These are phyloP conservation scores for Lepus americanus DNA, from an alignment of 2,113 vertebrate species.

Conservation along the genomic window DNA sequence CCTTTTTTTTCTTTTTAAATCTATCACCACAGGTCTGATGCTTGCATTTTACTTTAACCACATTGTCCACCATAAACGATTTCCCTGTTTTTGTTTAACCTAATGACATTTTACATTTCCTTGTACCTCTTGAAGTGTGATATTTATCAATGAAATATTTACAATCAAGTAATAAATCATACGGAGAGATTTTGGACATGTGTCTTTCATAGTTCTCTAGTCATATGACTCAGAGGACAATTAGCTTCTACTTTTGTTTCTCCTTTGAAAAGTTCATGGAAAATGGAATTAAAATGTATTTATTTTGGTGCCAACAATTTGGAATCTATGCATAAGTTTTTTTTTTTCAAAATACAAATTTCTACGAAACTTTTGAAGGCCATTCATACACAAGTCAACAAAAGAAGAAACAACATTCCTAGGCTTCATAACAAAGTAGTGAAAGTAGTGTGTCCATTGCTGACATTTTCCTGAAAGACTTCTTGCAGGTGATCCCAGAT, in stretches of 20 bases:
- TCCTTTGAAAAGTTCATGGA: too few species aligned
- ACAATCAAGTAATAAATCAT: not conserved
- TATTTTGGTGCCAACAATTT: too few species aligned
- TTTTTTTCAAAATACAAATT: too few species aligned
- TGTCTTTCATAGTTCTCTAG: not conserved
- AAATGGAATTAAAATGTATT: too few species aligned
- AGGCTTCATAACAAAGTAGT: not conserved
- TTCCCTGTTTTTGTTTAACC: not conserved
- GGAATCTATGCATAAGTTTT: too few species aligned
- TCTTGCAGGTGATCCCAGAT: not conserved
- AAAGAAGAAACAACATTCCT: not conserved
- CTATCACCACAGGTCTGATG: not conserved
- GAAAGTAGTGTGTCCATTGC: not conserved
- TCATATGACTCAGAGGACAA: not conserved
- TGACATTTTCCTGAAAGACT: not conserved
- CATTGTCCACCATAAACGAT: not conserved
- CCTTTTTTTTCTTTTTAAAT: not conserved
- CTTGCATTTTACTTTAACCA: not conserved
- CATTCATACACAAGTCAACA: not conserved
- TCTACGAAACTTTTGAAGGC: too few species aligned
- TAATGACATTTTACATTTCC: not conserved
- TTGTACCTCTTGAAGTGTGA: not conserved
- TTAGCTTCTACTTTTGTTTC: not conserved
- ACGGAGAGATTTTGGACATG: not conserved
- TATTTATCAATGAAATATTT: not conserved